Percentiles rank a stretch among this genome's conserved stretches.
These are phyloP conservation scores for Lampropteryx suffumata DNA, from an alignment of 2,888 invertebrate species.

Conservation along the genomic window DNA sequence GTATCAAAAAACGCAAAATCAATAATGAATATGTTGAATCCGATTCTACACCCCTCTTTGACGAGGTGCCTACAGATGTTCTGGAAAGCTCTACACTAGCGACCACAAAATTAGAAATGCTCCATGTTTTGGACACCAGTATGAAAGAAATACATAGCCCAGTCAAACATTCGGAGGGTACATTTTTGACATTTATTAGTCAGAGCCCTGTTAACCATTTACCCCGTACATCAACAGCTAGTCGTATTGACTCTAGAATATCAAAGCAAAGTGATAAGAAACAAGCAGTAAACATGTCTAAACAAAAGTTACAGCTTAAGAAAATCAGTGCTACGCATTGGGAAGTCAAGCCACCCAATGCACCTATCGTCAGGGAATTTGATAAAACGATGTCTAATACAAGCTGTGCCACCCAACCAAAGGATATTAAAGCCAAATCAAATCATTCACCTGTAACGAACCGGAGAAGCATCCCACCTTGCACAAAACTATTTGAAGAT, in stretches of 20 bases:
- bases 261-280: not conserved
- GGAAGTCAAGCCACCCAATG: not conserved
- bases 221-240: not conserved
- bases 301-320: not conserved
- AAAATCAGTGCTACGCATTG: not conserved
- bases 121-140: slow-evolving; percentile 6
- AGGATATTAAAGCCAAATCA: not conserved
- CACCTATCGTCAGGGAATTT: not conserved
- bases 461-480: not conserved
- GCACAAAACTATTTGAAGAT: not conserved
- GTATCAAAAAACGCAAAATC: not conserved
- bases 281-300: not conserved
- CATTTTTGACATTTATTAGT: not conserved
- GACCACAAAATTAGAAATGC: slow-evolving; percentile 16
- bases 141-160: not conserved
- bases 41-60: not conserved
- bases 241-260: not conserved
- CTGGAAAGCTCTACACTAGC: not conserved
- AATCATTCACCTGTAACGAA: not conserved
- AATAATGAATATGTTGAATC: not conserved
- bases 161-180: not conserved
- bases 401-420: not conserved
- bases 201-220: not conserved
- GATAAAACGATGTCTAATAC: not conserved
- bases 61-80: not conserved